Conservation (phyloP, 2,113 vertebrate species). For the Psittacula cyanocephala region DNA sequence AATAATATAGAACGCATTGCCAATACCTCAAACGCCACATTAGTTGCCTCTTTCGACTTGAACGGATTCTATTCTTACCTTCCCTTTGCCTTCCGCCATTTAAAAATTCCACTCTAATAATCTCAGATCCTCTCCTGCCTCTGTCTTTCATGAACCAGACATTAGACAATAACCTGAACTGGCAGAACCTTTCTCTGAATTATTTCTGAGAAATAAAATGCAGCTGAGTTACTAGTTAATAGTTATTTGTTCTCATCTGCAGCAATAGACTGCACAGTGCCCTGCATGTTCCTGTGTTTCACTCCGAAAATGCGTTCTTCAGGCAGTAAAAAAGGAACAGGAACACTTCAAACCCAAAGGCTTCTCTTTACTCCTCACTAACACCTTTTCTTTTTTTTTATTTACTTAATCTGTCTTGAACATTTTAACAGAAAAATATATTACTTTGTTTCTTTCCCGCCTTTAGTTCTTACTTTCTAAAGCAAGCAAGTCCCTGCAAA, state of each 20-base stretch:
- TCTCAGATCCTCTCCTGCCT: background rate
- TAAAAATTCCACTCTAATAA: background rate
- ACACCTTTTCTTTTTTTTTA: background rate
- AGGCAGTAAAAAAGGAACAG: background rate
- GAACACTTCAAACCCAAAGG: background rate
- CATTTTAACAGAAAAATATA: background rate
- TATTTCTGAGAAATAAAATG: background rate
- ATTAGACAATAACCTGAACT: background rate
- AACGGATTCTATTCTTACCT: background rate
- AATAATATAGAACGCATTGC: slow-evolving; percentile 62
- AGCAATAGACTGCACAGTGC: background rate
- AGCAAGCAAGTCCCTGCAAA: background rate
- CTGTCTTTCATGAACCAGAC: background rate
- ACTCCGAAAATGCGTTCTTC: background rate
- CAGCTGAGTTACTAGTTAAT: background rate
- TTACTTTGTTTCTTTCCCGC: background rate
- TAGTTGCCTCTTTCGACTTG: slow-evolving; percentile 41
- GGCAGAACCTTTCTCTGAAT: background rate
- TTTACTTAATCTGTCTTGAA: background rate
- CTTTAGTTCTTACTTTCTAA: background rate
- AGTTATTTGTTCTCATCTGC: background rate
- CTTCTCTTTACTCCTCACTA: background rate
- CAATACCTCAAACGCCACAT: slow-evolving; percentile 10
- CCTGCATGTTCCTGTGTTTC: background rate
- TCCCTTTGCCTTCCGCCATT: background rate